Evolutionary conservation across 2,888 invertebrate species (phyloP).

Genomic region (Vanessa cardui): DNA sequence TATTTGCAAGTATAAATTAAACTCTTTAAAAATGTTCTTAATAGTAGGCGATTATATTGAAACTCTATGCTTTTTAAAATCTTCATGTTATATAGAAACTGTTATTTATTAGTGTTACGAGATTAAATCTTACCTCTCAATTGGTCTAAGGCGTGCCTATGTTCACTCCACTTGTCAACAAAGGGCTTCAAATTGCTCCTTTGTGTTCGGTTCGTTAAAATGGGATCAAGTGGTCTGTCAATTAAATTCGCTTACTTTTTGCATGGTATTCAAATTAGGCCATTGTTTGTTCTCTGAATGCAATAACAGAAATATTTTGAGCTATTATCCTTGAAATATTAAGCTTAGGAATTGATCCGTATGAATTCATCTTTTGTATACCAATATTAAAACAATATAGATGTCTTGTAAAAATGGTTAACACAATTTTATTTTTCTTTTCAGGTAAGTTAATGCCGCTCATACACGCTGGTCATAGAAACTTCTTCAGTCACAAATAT

Average conservation of each 20-base stretch:
- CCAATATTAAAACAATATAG: background rate
- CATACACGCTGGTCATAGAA: background rate
- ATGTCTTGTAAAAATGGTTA: background rate
- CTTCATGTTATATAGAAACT: background rate
- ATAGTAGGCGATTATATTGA: no score
- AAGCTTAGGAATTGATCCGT: background rate
- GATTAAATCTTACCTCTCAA: constrained; percentile 17
- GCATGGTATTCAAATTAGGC: constrained; percentile 20
- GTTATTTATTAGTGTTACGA: background rate
- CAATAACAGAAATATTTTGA: background rate
- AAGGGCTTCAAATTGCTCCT: constrained; percentile 56
- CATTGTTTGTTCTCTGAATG: constrained; percentile 16
- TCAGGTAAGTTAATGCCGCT: constrained; percentile 31
- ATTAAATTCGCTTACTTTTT: constrained; percentile 35
- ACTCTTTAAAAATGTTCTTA: no score
- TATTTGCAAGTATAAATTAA: no score
- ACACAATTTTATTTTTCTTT: constrained; percentile 24
- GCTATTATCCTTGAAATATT: constrained; percentile 11
- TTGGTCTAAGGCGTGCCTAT: constrained; percentile 17
- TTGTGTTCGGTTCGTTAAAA: constrained; percentile 48
- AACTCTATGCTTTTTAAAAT: background rate
- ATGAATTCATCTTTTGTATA: background rate
- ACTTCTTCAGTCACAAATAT: background rate
- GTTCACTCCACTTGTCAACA: constrained; percentile 24
- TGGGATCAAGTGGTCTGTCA: constrained; percentile 41